Conservation (phyloP, 1,140 invertebrate species). For the Asobara japonica region DNA sequence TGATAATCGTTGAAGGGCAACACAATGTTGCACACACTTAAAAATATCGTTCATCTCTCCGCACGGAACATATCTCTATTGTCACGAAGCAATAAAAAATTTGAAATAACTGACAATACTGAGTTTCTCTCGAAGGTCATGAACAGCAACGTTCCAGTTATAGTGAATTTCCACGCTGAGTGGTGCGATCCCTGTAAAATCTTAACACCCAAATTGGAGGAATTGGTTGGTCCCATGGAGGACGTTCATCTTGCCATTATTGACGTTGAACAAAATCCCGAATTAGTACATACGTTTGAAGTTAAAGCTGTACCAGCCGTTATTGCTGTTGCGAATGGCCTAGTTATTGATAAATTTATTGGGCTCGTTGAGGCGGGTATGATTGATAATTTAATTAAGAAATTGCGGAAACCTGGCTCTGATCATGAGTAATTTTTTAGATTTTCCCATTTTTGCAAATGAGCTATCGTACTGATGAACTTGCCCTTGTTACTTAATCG, state of each 20-base stretch:
- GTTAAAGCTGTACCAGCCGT: slow-evolving; percentile 93
- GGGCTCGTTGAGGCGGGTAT: slow-evolving; percentile 87
- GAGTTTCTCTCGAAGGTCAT: slow-evolving; percentile 77
- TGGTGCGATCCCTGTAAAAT: slow-evolving; percentile 98
- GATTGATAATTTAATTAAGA: slow-evolving; percentile 84
- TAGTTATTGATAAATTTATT: slow-evolving; percentile 92
- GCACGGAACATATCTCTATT: slow-evolving; percentile 48
- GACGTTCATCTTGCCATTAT: slow-evolving; percentile 89
- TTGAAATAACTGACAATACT: slow-evolving; percentile 69
- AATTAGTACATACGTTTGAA: slow-evolving; percentile 83
- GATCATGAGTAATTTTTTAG: slow-evolving; percentile 30
- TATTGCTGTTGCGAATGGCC: slow-evolving; percentile 87
- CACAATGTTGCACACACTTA: slow-evolving; percentile 55
- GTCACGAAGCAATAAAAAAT: slow-evolving; percentile 60
- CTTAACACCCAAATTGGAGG: slow-evolving; percentile 88
- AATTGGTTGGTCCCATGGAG: slow-evolving; percentile 79
- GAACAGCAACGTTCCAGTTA: slow-evolving; percentile 82
- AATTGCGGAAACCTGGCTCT: slow-evolving; percentile 65
- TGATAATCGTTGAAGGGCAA: too few relatives aligned
- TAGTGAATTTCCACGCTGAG: slow-evolving; percentile 88
- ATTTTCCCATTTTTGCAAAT: slow-evolving; percentile 4
- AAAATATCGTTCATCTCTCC: slow-evolving; percentile 41
- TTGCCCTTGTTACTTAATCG: too few relatives aligned
- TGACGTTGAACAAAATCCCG: slow-evolving; percentile 90
- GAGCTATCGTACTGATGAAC: too few relatives aligned